Percentiles rank a stretch among this genome's conserved stretches.
phyloP scores from a whole-genome alignment of 2,888 invertebrate species.

The Eilema caniola region DNA sequence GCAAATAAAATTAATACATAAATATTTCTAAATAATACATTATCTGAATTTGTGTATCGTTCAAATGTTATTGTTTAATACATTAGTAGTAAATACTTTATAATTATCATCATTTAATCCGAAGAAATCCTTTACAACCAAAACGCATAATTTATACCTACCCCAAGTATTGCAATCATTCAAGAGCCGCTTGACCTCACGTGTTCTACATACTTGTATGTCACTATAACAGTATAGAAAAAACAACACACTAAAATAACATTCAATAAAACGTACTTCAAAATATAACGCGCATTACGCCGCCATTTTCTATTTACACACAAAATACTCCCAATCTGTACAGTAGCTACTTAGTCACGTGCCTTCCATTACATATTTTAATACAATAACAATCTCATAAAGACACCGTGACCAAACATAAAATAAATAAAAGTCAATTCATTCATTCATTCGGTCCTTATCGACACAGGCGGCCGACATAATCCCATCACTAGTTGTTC shows the following conservation, averaged over 20 bases:
- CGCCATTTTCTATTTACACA: not conserved
- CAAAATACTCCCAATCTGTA: constrained; percentile 14
- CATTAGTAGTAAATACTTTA: too few relatives aligned
- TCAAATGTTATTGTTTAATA: too few relatives aligned
- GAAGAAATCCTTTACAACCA: not conserved
- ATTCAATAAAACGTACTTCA: not conserved
- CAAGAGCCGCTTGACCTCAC: not conserved
- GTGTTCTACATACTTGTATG: not conserved
- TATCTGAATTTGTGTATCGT: too few relatives aligned
- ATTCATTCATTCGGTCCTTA: constrained; percentile 34
- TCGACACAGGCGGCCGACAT: constrained; percentile 44
- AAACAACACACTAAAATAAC: not conserved
- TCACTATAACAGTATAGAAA: not conserved
- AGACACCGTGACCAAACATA: constrained; percentile 40
- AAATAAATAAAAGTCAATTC: constrained; percentile 24
- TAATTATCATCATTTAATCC: too few relatives aligned
- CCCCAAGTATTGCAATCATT: not conserved
- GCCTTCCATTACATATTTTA: constrained; percentile 16
- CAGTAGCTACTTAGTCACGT: constrained; percentile 22
- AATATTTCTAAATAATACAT: too few relatives aligned
- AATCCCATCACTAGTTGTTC: constrained; percentile 46
- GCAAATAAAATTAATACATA: too few relatives aligned
- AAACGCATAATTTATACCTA: not conserved
- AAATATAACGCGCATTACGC: not conserved
- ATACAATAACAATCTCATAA: constrained; percentile 8